Conservation (phyloP, 2,113 vertebrate genomes). For the Asarcornis scutulata region DNA sequence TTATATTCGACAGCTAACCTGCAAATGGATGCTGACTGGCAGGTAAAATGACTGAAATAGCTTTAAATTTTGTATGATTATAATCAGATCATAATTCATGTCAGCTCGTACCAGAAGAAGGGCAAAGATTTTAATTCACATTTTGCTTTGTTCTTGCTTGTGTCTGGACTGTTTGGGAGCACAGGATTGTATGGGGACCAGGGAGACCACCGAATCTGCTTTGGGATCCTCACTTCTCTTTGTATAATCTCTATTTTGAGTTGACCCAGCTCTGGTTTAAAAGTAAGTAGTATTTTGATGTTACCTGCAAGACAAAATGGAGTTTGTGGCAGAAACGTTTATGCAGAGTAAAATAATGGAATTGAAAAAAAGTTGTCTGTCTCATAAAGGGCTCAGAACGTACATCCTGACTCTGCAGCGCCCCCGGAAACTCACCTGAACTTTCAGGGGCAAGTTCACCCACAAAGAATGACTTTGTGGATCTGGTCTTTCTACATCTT, state of each 20-base stretch:
- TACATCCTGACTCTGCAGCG: not conserved
- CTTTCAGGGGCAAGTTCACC: not conserved
- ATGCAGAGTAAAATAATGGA: not conserved
- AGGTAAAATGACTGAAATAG: not conserved
- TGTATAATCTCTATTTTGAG: not conserved
- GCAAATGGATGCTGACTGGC: not conserved
- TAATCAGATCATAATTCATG: not conserved
- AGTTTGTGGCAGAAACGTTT: not conserved
- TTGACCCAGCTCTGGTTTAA: not conserved
- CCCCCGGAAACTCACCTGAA: not conserved
- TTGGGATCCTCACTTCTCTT: not conserved
- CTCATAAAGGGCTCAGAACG: not conserved
- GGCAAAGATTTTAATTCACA: not conserved
- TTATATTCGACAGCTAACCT: not conserved
- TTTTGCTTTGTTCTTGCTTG: not conserved
- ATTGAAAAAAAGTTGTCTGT: not conserved
- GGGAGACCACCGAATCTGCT: not conserved
- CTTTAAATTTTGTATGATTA: not conserved
- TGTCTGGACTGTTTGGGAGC: not conserved
- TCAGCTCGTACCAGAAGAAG: not conserved
- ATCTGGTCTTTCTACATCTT: not conserved
- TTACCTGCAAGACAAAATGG: not conserved
- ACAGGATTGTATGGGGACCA: fast-evolving
- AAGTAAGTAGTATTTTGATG: not conserved
- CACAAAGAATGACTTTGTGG: not conserved